phyloP scores from a whole-genome alignment of 2,888 invertebrate species.

The Campaea margaritaria region DNA sequence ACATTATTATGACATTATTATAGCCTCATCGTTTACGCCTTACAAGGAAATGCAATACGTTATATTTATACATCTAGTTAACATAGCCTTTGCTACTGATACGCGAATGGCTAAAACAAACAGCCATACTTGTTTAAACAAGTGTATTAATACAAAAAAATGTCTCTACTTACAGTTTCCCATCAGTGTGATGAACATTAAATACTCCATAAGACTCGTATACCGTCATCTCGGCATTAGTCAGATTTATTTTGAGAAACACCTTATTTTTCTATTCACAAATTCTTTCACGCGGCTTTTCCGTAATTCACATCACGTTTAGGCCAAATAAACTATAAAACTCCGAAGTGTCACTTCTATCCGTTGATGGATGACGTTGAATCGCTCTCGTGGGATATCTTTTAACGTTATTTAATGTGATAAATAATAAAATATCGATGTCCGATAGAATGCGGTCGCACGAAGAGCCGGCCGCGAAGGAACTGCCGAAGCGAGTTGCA shows the following conservation, averaged over 20 bases:
- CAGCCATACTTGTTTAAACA: conserved; percentile 10
- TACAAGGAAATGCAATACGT: conserved; percentile 36
- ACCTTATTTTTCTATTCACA: conserved; percentile 44
- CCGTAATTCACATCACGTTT: conserved; percentile 46
- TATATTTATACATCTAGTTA: conserved; percentile 23
- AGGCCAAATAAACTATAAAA: conserved; percentile 32
- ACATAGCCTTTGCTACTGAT: conserved; percentile 17
- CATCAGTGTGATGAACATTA: conserved; percentile 73
- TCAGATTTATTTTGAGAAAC: conserved; percentile 57
- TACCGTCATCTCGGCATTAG: conserved; percentile 74
- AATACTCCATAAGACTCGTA: conserved; percentile 60
- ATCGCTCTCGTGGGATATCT: conserved; percentile 34
- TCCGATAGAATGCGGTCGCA: conserved; percentile 56
- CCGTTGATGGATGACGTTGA: conserved; percentile 38
- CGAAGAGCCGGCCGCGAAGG: conserved; percentile 60
- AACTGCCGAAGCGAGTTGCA: conserved; percentile 70
- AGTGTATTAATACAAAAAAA: conserved; percentile 11
- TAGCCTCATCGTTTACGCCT: conserved; percentile 33
- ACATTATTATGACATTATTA: conserved; percentile 37
- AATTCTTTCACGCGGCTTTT: conserved; percentile 45
- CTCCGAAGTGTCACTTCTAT: conserved; percentile 40
- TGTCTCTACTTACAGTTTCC: conserved; percentile 75
- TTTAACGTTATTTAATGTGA: conserved; percentile 38
- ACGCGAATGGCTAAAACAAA: conserved; percentile 13
- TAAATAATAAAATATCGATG: conserved; percentile 44